Conservation (phyloP, 1,140 invertebrate species). For the Saccostrea cuccullata region DNA sequence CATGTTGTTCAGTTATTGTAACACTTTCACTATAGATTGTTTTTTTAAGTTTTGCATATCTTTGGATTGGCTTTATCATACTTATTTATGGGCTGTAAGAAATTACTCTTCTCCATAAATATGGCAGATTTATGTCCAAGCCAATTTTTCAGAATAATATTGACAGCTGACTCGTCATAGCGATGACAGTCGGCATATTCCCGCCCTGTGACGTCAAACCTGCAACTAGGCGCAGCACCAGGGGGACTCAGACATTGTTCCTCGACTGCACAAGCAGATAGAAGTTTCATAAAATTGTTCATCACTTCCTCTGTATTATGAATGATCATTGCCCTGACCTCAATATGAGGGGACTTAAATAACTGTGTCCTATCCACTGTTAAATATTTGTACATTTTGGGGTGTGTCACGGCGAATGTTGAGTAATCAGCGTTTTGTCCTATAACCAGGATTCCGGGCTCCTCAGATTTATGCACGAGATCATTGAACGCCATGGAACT, state of each 20-base stretch:
- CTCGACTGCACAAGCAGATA: constrained; percentile 58
- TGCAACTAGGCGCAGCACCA: constrained; percentile 41
- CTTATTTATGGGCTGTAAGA: constrained; percentile 3
- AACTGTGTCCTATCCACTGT: constrained; percentile 54
- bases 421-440: constrained; percentile 45
- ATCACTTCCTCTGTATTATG: constrained; percentile 50
- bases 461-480: constrained; percentile 19
- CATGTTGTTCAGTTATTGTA: too few species aligned
- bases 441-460: constrained; percentile 41
- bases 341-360: constrained; percentile 48
- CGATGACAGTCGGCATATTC: constrained; percentile 62
- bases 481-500: constrained; percentile 39
- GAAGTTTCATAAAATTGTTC: constrained; percentile 48
- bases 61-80: constrained; percentile 1
- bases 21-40: background rate
- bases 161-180: constrained; percentile 64
- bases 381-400: constrained; percentile 60
- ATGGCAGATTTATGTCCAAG: constrained; percentile 35
- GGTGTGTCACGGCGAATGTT: constrained; percentile 62
- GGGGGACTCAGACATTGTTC: constrained; percentile 53
- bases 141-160: constrained; percentile 62
- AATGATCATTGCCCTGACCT: constrained; percentile 54
- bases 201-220: constrained; percentile 50
- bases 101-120: background rate
- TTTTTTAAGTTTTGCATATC: background rate